Percentiles rank a stretch among this genome's conserved stretches.
Evolutionary conservation across 2,113 vertebrate genomes (phyloP).

Genomic region (Pycnonotus jocosus): DNA sequence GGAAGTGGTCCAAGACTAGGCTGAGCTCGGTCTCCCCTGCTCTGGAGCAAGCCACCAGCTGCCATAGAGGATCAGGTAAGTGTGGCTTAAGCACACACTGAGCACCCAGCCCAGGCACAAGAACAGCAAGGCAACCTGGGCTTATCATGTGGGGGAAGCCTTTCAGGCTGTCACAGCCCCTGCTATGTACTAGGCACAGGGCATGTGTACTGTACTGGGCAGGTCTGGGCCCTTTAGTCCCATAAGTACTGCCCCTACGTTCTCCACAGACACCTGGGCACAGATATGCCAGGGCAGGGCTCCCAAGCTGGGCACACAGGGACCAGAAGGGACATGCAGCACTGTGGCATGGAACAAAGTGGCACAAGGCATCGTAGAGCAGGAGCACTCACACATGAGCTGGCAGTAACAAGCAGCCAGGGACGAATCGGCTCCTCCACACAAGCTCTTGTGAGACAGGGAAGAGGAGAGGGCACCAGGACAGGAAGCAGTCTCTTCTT

Average conservation of each 20-base stretch:
- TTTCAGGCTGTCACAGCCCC: not conserved
- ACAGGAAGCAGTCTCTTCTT: constrained; percentile 31
- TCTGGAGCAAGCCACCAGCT: constrained; percentile 4
- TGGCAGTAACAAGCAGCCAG: constrained; percentile 21
- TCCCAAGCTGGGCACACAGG: not conserved
- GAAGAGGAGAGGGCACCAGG: constrained; percentile 39
- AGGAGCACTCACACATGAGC: not conserved
- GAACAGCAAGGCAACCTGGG: not conserved
- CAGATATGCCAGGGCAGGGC: not conserved
- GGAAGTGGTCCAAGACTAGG: not conserved
- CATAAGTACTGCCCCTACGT: not conserved
- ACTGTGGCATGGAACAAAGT: constrained; percentile 31
- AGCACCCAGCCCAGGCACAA: constrained; percentile 29
- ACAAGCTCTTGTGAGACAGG: not conserved
- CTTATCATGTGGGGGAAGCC: not conserved
- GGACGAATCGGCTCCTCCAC: not conserved
- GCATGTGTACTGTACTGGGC: constrained; percentile 14
- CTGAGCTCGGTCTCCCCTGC: not conserved
- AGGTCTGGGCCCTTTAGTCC: not conserved
- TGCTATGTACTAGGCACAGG: not conserved
- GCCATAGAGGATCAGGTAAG: not conserved
- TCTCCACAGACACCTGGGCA: constrained; percentile 18
- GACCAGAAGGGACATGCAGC: constrained; percentile 6
- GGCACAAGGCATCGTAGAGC: constrained; percentile 49
- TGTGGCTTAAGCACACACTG: not conserved